Conservation (phyloP, 2,888 invertebrate species). For the Macropis europaea region DNA sequence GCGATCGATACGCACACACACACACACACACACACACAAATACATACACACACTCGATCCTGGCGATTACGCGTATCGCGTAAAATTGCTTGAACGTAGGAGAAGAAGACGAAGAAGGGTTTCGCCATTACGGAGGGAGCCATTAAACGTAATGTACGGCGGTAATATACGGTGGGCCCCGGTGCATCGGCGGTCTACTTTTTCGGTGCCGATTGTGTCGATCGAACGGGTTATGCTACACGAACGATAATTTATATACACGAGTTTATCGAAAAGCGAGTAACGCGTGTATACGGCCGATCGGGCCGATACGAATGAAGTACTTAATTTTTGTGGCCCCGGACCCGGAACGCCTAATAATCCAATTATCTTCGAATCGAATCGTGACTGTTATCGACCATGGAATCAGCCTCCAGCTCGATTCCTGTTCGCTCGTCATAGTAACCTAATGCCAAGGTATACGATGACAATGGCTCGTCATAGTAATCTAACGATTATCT, state of each 20-base stretch:
- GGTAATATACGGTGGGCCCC: conserved; percentile 33
- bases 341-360: conserved; percentile 19
- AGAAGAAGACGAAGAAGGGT: no score
- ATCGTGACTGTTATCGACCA: background rate
- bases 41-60: no score
- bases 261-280: conserved; percentile 5
- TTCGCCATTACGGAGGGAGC: conserved; percentile 51
- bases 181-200: conserved; percentile 37
- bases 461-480: no score
- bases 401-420: background rate
- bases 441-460: no score
- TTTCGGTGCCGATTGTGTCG: conserved; percentile 28
- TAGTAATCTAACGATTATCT: no score
- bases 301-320: conserved; percentile 25
- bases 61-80: conserved; percentile 55
- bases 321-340: conserved; percentile 23
- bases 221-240: conserved; percentile 4
- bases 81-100: conserved; percentile 58
- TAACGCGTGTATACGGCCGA: conserved; percentile 20
- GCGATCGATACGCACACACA: conserved; percentile 29
- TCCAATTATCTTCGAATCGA: conserved; percentile 26
- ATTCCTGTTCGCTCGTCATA: background rate
- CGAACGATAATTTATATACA: conserved; percentile 21
- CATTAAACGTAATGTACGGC: conserved; percentile 62
- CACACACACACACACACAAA: no score